phyloP scores from a whole-genome alignment of 2,797 vertebrate species.

The Antennarius maculatus region DNA sequence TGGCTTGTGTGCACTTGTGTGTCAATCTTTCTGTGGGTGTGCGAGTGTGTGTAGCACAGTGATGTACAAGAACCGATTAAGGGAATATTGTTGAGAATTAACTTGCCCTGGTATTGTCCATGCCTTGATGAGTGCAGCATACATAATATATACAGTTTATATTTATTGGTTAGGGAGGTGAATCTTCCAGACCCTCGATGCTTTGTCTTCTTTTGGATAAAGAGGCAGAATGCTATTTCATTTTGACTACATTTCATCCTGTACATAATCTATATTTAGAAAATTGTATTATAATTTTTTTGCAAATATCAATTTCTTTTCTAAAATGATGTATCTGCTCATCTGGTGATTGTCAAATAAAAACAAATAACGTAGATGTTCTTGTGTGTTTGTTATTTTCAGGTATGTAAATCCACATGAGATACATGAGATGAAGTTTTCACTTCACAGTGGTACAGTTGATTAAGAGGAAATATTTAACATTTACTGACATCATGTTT shows the following conservation, averaged over 20 bases:
- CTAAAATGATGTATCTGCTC: constrained; percentile 85
- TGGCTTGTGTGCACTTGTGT: constrained; percentile 74
- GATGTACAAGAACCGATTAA: constrained; percentile 77
- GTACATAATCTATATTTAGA: constrained; percentile 84
- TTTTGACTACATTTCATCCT: constrained; percentile 78
- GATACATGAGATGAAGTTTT: too few species aligned
- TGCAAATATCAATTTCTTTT: constrained; percentile 83
- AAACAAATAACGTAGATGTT: constrained; percentile 50
- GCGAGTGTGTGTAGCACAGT: constrained; percentile 64
- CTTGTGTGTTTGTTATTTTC: constrained; percentile 40
- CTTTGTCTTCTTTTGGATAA: constrained; percentile 66
- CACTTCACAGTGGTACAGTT: too few species aligned
- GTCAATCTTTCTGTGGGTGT: constrained; percentile 70
- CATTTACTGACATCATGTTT: too few species aligned
- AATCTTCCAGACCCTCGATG: constrained; percentile 60
- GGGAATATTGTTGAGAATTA: constrained; percentile 74
- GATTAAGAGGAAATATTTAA: too few species aligned
- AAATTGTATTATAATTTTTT: constrained; percentile 85
- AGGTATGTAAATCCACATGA: background rate
- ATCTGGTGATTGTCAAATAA: constrained; percentile 85
- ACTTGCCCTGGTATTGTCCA: constrained; percentile 71
- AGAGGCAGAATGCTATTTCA: constrained; percentile 71
- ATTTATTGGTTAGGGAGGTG: constrained; percentile 79
- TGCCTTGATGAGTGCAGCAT: constrained; percentile 76
- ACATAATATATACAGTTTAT: constrained; percentile 83